phyloP scores from a whole-genome alignment of 2,797 vertebrate genomes.

The Huso huso region DNA sequence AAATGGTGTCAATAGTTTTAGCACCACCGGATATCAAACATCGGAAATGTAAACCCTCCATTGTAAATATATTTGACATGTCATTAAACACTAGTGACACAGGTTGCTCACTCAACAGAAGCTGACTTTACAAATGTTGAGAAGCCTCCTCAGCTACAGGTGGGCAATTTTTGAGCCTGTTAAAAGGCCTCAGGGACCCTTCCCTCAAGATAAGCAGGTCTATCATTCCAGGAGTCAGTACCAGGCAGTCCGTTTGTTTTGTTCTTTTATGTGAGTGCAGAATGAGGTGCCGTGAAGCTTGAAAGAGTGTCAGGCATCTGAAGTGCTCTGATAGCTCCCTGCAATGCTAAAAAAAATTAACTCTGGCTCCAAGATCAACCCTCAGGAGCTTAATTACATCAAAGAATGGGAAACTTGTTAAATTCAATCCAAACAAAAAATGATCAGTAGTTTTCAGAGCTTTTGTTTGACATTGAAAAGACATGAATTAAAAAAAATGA shows the following conservation, averaged over 20 bases:
- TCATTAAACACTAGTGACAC: conserved; percentile 44
- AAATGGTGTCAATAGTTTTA: conserved; percentile 38
- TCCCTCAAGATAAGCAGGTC: conserved; percentile 43
- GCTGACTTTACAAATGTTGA: conserved; percentile 32
- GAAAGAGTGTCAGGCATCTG: conserved; percentile 52
- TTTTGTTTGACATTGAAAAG: conserved; percentile 72
- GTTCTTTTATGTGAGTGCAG: conserved; percentile 45
- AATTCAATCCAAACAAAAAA: conserved; percentile 71
- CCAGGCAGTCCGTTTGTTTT: conserved; percentile 40
- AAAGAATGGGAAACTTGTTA: conserved; percentile 79
- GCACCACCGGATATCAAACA: conserved; percentile 13
- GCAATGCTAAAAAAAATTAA: conserved; percentile 60
- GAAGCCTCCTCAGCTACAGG: conserved; percentile 45
- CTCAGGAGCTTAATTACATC: conserved; percentile 85
- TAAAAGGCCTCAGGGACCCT: conserved; percentile 43
- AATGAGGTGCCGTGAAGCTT: conserved; percentile 60
- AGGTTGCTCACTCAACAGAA: conserved; percentile 49
- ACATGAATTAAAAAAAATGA: conserved; percentile 45
- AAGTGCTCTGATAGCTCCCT: conserved; percentile 63
- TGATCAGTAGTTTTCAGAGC: conserved; percentile 77
- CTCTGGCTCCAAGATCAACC: conserved; percentile 68
- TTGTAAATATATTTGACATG: conserved; percentile 45
- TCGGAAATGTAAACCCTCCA: conserved; percentile 18
- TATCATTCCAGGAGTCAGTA: conserved; percentile 38
- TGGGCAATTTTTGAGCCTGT: conserved; percentile 51